Evolutionary conservation across 2,888 invertebrate species (phyloP).

Genomic region (Bugula neritina): DNA sequence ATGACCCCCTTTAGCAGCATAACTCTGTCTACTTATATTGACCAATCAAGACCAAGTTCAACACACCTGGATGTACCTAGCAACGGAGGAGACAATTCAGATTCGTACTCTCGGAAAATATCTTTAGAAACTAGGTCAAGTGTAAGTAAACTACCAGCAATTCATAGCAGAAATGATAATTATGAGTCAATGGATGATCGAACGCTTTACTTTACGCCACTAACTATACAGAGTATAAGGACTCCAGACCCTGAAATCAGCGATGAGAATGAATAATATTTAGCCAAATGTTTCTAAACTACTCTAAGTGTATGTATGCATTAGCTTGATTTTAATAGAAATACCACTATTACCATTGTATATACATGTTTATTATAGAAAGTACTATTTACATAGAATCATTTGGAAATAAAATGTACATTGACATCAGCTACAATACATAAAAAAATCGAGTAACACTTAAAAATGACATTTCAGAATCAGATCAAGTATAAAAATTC

Average conservation of each 20-base stretch:
- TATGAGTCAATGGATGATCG: slow-evolving; percentile 5
- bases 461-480: too few species aligned
- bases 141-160: slow-evolving; percentile 14
- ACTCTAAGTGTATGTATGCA: too few species aligned
- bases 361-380: too few species aligned
- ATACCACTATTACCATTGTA: too few species aligned
- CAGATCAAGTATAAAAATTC: too few species aligned
- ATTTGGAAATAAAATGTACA: too few species aligned
- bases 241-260: slow-evolving; percentile 1
- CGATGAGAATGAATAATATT: not conserved
- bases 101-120: not conserved
- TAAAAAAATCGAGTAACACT: too few species aligned
- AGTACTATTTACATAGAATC: too few species aligned
- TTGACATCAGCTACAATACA: too few species aligned
- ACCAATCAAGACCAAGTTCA: slow-evolving; percentile 1
- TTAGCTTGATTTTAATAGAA: too few species aligned
- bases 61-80: slow-evolving; percentile 9
- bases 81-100: not conserved
- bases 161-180: slow-evolving; percentile 19
- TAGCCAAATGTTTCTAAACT: too few species aligned
- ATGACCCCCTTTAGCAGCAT: slow-evolving; percentile 9
- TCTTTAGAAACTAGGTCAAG: not conserved
- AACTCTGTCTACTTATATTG: not conserved
- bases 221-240: slow-evolving; percentile 15
- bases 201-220: not conserved